Base-by-base conservation (phyloP, 1,140 invertebrate species). In the Macrocentrus cingulum region DNA sequence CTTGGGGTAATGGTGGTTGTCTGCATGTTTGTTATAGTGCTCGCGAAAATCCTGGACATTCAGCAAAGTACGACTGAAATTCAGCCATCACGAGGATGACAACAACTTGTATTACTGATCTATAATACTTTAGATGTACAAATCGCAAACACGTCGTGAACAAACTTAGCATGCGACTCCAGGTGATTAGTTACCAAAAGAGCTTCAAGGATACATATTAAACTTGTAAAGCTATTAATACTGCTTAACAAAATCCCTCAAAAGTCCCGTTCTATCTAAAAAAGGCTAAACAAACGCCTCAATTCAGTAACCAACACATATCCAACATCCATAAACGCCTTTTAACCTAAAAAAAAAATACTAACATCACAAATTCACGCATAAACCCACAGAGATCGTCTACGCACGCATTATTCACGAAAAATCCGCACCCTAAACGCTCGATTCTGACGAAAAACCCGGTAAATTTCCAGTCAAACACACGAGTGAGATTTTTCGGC, bases 401-500 rank as follows among this genome's bases (percentile, higher is more conserved):
- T n/a, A n/a, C n/a, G 45, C 54, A 48, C 44, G 54, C 54, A 56
- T 34, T 22, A 48, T 36, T 25, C 13, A 36, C 36, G 6, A 5
- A 22, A 23, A 8, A 15, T 7, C 23, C 8, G 34, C 49, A 15
- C 45, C 46, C 5, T 2, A 13, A 11, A 48, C 11, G 5, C 45
- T 25, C 20, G 44, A 56, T 56, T 45, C 22, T 19, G 8, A 37
- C 1, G 39, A 56, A 48, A 9, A 41, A 23, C 29, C n/a, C n/a
- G n/a, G n/a, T 50, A 36, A 45, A 66, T 39, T 72, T 70, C 11
- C 69, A 82, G 80, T 71, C 74, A 11, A 79, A 65, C 60, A 75
- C 73, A 29, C 75, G 82, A 62, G 81, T 84, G 25, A 77, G 83
- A 23, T 86, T 86, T 69, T 80, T 82, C 50, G 80, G 80, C 45